Percentiles rank a stretch among this genome's conserved stretches.
Conservation (phyloP, 2,888 invertebrate species). For the Prenolepis imparis region DNA sequence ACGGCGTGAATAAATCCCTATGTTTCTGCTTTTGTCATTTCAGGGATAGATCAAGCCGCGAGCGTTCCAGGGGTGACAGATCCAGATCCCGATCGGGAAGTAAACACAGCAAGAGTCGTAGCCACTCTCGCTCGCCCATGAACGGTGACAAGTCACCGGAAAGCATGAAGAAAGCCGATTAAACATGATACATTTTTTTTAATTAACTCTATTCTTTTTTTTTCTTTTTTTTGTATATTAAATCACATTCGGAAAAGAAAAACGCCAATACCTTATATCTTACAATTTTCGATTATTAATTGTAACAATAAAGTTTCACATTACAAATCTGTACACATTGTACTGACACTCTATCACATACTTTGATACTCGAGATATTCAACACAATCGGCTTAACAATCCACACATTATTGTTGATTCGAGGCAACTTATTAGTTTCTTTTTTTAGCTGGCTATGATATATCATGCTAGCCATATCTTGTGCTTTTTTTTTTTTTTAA, state of each 20-base stretch:
- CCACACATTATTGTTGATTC: background rate
- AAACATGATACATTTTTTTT: slow-evolving; percentile 49
- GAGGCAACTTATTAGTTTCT: background rate
- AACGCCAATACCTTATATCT: slow-evolving; percentile 73
- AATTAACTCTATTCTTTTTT: slow-evolving; percentile 49
- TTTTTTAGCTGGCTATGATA: background rate
- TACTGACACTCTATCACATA: background rate
- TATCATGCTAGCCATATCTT: background rate
- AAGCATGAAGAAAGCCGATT: slow-evolving; percentile 83
- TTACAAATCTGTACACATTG: background rate
- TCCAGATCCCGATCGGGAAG: slow-evolving; percentile 85
- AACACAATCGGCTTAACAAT: background rate
- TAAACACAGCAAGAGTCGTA: slow-evolving; percentile 85
- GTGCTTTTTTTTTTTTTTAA: background rate
- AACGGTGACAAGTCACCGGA: slow-evolving; percentile 85
- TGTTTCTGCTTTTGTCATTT: slow-evolving; percentile 30
- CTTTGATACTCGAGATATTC: background rate
- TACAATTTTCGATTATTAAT: slow-evolving; percentile 38
- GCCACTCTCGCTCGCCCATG: slow-evolving; percentile 85
- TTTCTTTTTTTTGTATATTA: slow-evolving; percentile 65
- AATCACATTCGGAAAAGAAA: slow-evolving; percentile 79
- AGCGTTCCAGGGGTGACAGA: slow-evolving; percentile 84
- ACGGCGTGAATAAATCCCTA: slow-evolving; percentile 1
- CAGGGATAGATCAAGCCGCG: slow-evolving; percentile 85
- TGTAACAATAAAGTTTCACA: slow-evolving; percentile 35